Conservation (phyloP, 1,140 invertebrate species). For the Musca domestica region DNA sequence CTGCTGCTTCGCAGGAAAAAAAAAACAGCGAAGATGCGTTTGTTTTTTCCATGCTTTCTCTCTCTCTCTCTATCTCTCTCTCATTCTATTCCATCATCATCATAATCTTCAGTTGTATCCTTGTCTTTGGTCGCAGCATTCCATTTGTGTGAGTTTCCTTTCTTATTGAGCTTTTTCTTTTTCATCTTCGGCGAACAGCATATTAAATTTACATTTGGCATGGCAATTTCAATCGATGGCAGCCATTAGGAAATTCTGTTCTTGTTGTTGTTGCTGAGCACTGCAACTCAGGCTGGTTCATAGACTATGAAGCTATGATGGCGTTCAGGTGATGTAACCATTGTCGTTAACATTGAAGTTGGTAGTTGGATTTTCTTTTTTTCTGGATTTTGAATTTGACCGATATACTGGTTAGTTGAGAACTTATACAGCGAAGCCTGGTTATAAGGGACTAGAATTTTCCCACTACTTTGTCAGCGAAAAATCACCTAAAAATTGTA, state of each 20-base stretch:
- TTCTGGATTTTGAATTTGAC: no score
- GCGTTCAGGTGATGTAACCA: no score
- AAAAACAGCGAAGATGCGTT: background rate
- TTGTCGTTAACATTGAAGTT: no score
- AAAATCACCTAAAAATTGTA: no score
- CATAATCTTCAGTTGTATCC: no score
- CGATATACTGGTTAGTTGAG: no score
- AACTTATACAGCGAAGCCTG: no score
- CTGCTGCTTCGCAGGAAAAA: no score
- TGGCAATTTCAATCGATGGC: constrained; percentile 13
- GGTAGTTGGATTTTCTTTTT: no score
- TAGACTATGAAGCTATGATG: no score
- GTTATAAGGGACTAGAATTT: no score
- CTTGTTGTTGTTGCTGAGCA: background rate
- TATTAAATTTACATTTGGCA: constrained; percentile 23
- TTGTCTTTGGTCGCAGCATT: background rate
- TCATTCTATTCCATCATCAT: background rate
- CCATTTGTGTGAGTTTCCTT: constrained; percentile 5
- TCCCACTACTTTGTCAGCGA: no score
- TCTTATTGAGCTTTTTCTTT: constrained; percentile 5
- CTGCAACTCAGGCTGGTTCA: background rate
- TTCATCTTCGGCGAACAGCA: background rate
- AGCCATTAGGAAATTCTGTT: constrained; percentile 12
- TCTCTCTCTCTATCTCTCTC: background rate
- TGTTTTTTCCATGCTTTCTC: background rate